A percentile compares a stretch with the other conserved stretches of the same genome.
Evolutionary conservation across 2,888 invertebrate species (phyloP).

Genomic region (Lepidocyrtinus sp.): DNA sequence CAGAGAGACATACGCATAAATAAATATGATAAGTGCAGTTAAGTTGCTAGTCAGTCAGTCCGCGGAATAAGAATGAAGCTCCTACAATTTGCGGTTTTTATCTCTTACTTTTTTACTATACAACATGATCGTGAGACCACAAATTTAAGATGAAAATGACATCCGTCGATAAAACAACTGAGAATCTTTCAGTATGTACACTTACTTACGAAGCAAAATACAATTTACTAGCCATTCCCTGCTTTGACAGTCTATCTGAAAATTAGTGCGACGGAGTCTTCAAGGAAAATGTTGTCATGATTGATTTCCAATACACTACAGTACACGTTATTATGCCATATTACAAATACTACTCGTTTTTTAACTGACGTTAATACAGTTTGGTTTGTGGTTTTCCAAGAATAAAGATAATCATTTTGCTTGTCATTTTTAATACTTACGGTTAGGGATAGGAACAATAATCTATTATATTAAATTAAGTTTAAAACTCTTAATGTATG

Average conservation of each 20-base stretch:
- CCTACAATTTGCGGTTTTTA: background rate
- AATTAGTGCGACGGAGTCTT: background rate
- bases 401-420: too few relatives aligned
- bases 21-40: slow-evolving; percentile 16
- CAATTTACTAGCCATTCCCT: background rate
- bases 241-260: background rate
- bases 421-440: too few relatives aligned
- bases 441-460: too few relatives aligned
- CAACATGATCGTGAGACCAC: background rate
- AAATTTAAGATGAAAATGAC: background rate
- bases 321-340: slow-evolving; percentile 13
- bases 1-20: too few relatives aligned
- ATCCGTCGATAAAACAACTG: slow-evolving; percentile 5
- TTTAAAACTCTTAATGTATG: too few relatives aligned
- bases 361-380: too few relatives aligned
- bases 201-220: background rate
- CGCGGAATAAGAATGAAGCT: background rate
- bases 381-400: too few relatives aligned
- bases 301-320: background rate
- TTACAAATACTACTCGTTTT: slow-evolving; percentile 2
- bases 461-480: too few relatives aligned
- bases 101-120: background rate
- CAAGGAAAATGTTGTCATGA: background rate
- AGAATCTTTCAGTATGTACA: slow-evolving; percentile 8
- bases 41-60: slow-evolving; percentile 32